phyloP scores from a whole-genome alignment of 92 coral and sea anemone genomes.

The Plumapathes pennacea region DNA sequence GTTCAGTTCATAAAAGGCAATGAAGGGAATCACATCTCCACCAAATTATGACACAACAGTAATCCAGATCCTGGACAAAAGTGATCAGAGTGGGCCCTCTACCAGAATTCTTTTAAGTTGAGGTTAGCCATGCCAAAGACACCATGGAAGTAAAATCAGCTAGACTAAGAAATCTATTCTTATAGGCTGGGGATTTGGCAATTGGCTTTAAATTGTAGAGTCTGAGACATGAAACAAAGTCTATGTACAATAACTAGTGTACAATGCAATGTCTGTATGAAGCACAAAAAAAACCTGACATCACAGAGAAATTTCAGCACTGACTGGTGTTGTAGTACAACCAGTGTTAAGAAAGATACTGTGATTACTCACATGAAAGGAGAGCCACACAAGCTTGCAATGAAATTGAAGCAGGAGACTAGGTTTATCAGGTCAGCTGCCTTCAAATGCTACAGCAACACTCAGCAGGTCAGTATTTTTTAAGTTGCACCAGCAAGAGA shows the following conservation, averaged over 20 bases:
- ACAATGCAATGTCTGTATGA: conserved; percentile 32
- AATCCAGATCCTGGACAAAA: too few relatives aligned
- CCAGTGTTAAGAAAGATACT: conserved; percentile 42
- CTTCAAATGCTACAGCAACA: conserved; percentile 51
- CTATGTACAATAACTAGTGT: conserved; percentile 17
- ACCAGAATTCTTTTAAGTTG: too few relatives aligned
- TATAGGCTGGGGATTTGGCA: conserved; percentile 23
- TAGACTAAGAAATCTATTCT: conserved; percentile 25
- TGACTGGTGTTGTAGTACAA: conserved; percentile 35
- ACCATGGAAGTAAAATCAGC: too few relatives aligned
- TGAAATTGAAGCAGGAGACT: conserved; percentile 38
- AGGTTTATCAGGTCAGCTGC: conserved; percentile 48
- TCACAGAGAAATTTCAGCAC: conserved; percentile 33
- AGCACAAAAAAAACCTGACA: conserved; percentile 31
- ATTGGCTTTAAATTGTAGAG: conserved; percentile 51
- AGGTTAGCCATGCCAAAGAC: too few relatives aligned
- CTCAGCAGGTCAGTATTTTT: conserved; percentile 41
- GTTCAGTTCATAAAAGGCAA: too few relatives aligned
- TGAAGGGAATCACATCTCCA: too few relatives aligned
- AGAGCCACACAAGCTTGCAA: conserved; percentile 41
- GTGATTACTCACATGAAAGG: conserved; percentile 41
- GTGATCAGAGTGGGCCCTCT: too few relatives aligned
- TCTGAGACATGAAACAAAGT: conserved; percentile 32
- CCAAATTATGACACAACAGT: too few relatives aligned
- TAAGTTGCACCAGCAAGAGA: conserved; percentile 29